Conservation (phyloP, 2,113 vertebrate genomes). For the Pycnonotus jocosus region DNA sequence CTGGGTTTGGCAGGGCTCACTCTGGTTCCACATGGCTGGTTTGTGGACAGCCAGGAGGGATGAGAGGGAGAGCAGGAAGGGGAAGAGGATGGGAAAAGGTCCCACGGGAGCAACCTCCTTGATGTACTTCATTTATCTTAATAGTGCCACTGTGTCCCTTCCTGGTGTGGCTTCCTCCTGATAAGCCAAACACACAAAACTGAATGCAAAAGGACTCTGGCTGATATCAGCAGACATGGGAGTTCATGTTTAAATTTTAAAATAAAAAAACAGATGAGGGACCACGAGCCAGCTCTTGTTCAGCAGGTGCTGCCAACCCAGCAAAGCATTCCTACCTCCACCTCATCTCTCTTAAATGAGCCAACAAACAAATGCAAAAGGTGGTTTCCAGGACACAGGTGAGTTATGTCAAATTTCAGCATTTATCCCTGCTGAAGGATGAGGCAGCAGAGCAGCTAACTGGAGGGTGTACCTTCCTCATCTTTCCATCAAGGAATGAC, state of each 20-base stretch:
- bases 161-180: neutral
- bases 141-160: neutral
- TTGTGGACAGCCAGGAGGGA: constrained; percentile 9
- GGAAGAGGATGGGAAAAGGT: neutral
- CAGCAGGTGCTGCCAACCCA: neutral
- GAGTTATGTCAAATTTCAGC: neutral
- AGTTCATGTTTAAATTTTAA: neutral
- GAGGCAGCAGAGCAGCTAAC: neutral
- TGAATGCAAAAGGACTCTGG: neutral
- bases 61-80: neutral
- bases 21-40: neutral
- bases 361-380: neutral
- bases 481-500: neutral
- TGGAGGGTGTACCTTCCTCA: neutral
- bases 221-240: neutral
- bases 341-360: neutral
- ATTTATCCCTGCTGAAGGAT: neutral
- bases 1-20: constrained; percentile 5
- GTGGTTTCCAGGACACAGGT: neutral
- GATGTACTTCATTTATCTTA: neutral
- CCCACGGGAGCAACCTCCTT: neutral
- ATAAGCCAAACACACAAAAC: neutral
- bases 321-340: neutral
- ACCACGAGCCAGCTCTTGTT: accelerated
- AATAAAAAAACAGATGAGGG: accelerated